A percentile compares a stretch with the other conserved stretches of the same genome.
phyloP scores from a whole-genome alignment of 2,888 invertebrate species.

The Cylindroiulus punctatus region DNA sequence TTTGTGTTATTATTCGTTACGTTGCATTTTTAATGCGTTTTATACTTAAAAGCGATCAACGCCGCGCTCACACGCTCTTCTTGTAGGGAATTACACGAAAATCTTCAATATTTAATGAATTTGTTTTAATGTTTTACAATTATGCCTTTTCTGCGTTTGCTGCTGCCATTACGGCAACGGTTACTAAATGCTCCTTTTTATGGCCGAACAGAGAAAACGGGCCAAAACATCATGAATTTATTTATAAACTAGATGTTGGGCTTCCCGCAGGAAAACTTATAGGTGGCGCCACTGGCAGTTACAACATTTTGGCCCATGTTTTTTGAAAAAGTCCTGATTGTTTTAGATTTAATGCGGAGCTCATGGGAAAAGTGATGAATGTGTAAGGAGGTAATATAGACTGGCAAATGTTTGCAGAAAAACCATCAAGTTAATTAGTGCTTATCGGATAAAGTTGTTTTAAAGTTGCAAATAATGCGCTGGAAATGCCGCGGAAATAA shows the following conservation, averaged over 20 bases:
- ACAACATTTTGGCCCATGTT: not conserved
- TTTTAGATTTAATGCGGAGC: too few species aligned
- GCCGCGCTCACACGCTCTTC: not conserved
- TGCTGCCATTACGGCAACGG: not conserved
- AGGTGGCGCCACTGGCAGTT: not conserved
- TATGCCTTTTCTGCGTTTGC: slow-evolving; percentile 17
- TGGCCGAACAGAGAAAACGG: not conserved
- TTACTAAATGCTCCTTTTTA: not conserved
- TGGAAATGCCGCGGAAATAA: too few species aligned
- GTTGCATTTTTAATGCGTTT: slow-evolving; percentile 46
- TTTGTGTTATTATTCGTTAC: slow-evolving; percentile 37
- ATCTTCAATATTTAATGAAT: slow-evolving; percentile 49
- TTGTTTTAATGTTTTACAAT: slow-evolving; percentile 51
- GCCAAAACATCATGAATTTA: not conserved
- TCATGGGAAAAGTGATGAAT: not conserved
- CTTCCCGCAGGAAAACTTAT: not conserved
- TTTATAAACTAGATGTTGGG: not conserved
- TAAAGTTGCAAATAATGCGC: too few species aligned
- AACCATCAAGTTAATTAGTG: too few species aligned
- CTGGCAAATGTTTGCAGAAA: too few species aligned
- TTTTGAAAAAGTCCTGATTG: too few species aligned
- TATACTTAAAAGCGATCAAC: slow-evolving; percentile 11
- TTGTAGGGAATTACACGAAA: not conserved
- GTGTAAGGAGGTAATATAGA: not conserved
- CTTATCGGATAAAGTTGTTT: too few species aligned